These are phyloP conservation scores for Premnoplex brunnescens DNA, from an alignment of 2,797 vertebrate species.

Conservation along the genomic window DNA sequence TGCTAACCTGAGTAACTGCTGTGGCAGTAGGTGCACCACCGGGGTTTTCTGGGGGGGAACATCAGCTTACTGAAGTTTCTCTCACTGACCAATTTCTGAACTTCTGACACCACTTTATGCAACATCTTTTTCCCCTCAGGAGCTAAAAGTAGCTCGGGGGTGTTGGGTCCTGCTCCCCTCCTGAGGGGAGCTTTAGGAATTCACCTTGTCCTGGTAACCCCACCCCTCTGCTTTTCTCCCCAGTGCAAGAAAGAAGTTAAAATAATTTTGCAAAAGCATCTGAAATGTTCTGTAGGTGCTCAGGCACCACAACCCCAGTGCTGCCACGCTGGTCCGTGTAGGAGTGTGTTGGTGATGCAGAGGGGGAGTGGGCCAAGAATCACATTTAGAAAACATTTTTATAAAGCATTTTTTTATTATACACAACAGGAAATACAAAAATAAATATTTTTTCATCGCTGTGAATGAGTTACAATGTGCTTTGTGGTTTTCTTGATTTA, in stretches of 20 bases:
- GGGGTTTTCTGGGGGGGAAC: background rate
- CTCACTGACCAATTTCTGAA: background rate
- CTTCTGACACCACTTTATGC: background rate
- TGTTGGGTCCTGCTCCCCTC: background rate
- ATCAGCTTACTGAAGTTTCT: background rate
- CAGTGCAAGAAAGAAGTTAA: background rate
- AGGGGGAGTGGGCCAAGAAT: background rate
- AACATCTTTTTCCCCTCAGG: background rate
- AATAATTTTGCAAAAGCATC: background rate
- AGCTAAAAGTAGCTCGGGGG: background rate
- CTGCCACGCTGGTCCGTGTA: background rate
- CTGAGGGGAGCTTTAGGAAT: background rate
- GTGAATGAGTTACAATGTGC: background rate
- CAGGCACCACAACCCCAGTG: accelerated
- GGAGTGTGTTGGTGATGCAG: accelerated
- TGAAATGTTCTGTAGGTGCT: background rate
- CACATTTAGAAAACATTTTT: background rate
- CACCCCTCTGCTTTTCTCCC: background rate
- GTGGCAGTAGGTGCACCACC: background rate
- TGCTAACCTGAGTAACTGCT: background rate
- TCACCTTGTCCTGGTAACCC: accelerated
- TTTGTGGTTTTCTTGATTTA: background rate
- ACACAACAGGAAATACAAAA: background rate
- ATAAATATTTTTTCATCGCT: background rate
- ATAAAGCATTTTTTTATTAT: background rate